phyloP scores from a whole-genome alignment of 2,888 invertebrate species.

The Epiblema foenella region DNA sequence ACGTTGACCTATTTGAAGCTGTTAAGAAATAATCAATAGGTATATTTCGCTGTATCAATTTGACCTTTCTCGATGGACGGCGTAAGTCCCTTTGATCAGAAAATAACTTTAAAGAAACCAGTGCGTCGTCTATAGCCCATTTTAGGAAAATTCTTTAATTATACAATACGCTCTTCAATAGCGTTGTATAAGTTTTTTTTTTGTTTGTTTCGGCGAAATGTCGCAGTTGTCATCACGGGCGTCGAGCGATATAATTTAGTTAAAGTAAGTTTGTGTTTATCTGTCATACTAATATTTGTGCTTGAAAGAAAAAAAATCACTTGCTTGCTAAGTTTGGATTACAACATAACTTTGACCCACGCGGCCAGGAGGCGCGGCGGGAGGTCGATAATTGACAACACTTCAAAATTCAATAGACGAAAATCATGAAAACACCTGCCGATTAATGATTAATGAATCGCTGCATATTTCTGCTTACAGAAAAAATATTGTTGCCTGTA shows the following conservation, averaged over 20 bases:
- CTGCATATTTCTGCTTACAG: no score
- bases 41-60: not conserved
- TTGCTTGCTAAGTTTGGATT: no score
- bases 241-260: not conserved
- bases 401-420: no score
- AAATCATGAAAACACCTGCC: no score
- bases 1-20: not conserved
- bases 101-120: constrained; percentile 55
- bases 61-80: not conserved
- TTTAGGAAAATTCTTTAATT: constrained; percentile 55
- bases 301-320: no score
- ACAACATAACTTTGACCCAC: no score
- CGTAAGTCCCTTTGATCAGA: constrained; percentile 27
- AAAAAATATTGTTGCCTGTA: no score
- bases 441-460: no score
- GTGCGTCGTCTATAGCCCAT: constrained; percentile 46
- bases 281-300: no score
- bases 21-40: not conserved
- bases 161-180: constrained; percentile 59
- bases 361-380: no score
- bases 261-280: not conserved
- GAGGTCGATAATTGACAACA: no score
- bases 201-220: constrained; percentile 57
- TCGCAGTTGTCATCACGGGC: constrained; percentile 21
- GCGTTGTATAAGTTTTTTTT: constrained; percentile 60